Conservation (phyloP, 2,888 invertebrate species). For the Drosophila barbarae region DNA sequence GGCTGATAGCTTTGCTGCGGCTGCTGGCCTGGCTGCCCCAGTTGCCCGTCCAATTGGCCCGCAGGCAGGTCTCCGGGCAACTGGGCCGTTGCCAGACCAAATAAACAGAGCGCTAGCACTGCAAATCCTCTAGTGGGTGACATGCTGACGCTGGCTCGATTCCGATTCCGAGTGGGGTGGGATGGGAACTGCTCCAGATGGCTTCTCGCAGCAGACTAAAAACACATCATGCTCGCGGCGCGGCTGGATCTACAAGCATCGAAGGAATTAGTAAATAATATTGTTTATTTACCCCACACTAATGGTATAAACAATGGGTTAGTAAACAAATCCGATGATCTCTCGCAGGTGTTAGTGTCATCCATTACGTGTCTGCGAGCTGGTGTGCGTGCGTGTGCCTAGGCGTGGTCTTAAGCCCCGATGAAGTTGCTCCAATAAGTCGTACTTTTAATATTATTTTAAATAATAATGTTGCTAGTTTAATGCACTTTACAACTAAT, state of each 20-base stretch:
- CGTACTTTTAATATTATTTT: neutral
- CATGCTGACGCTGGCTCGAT: constrained; percentile 54
- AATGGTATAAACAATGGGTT: constrained; percentile 53
- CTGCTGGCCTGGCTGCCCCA: constrained; percentile 41
- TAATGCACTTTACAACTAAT: neutral
- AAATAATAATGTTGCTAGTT: neutral
- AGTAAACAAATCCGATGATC: constrained; percentile 37
- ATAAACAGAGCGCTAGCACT: constrained; percentile 39
- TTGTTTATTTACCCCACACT: constrained; percentile 52
- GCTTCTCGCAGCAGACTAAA: constrained; percentile 50
- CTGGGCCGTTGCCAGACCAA: constrained; percentile 33
- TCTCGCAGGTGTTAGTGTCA: constrained; percentile 27
- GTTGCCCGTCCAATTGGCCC: constrained; percentile 19
- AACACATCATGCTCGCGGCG: constrained; percentile 62
- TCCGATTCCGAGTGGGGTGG: constrained; percentile 24
- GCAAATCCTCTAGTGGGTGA: constrained; percentile 18
- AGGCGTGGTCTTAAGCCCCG: constrained; percentile 58
- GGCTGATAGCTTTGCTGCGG: constrained; percentile 67
- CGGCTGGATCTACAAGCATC: constrained; percentile 48
- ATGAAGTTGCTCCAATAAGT: neutral
- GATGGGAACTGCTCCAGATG: constrained; percentile 45
- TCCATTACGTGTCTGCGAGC: constrained; percentile 15
- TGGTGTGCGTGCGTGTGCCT: constrained; percentile 28
- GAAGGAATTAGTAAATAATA: constrained; percentile 28
- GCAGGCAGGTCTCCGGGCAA: constrained; percentile 38